Conservation (phyloP, 2,888 invertebrate species). For the Yponomeuta plumbellus region DNA sequence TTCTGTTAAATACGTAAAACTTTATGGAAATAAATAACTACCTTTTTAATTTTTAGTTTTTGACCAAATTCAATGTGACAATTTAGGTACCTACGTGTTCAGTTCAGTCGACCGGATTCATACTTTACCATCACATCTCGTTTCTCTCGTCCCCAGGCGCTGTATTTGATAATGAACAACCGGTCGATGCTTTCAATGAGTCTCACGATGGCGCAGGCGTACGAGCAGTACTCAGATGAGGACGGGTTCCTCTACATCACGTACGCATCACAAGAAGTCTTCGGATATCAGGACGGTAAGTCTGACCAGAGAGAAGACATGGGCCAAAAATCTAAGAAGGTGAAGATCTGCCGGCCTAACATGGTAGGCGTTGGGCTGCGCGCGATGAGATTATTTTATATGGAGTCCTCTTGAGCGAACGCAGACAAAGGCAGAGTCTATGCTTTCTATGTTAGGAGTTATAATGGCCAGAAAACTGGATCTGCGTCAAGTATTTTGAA, state of each 20-base stretch:
- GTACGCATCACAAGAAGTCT: conserved; percentile 93
- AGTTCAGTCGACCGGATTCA: too few relatives aligned
- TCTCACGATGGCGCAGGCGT: conserved; percentile 87
- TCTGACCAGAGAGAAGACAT: conserved; percentile 5
- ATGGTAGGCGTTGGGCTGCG: too few relatives aligned
- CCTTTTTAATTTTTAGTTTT: too few relatives aligned
- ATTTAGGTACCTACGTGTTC: not conserved
- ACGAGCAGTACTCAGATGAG: conserved; percentile 83
- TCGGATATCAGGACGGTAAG: conserved; percentile 78
- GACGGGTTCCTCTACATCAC: conserved; percentile 94
- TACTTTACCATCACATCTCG: not conserved
- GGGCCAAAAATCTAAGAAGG: not conserved
- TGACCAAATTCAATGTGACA: too few relatives aligned
- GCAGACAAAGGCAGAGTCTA: too few relatives aligned
- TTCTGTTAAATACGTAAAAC: too few relatives aligned
- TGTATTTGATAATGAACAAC: conserved; percentile 90
- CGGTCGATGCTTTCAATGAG: conserved; percentile 88
- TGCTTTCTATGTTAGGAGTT: too few relatives aligned
- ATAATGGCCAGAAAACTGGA: too few relatives aligned
- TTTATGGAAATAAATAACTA: too few relatives aligned
- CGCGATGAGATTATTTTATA: too few relatives aligned
- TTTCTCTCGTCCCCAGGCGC: conserved; percentile 71
- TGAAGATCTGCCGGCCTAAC: not conserved
- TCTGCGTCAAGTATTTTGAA: too few relatives aligned
- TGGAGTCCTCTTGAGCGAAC: too few relatives aligned